Base-by-base conservation (phyloP, 2,888 invertebrate genomes). In the Lithophane leautieri region DNA sequence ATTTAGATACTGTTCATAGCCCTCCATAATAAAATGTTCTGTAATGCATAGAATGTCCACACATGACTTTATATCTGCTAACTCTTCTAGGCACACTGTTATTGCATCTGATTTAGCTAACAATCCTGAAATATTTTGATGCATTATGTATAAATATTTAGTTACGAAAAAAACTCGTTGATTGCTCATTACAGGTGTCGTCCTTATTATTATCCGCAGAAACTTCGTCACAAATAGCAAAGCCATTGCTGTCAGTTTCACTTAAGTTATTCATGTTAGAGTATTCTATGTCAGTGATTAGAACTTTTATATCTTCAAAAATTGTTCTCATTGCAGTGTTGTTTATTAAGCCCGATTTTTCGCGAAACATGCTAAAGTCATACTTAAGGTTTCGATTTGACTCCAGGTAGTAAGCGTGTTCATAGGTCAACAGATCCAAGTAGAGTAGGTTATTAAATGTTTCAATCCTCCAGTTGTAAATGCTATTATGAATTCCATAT, bases 1-100 rank as follows among this genome's bases (percentile, higher is more conserved):
- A 8, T n/a, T 44, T n/a, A 70, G 19, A 34, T 34, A 50, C 6
- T 12, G 19, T 61, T 70, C 25, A 63, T 50, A 60, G 6, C 71
- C 71, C 1, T 28, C 34, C 71, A 63, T 76, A 11, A 71, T 62
- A 40, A 76, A 76, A 68, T 76, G 34, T 22, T 34, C 34, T 22
- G 60, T 60, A 19, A 60, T 60, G 34, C 60, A 60, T 19, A 60
- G 28, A 62, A 67, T n/a, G 19, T 71, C 68, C 16, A 76, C 56
- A 62, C 16, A 2, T 44, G 22, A 22, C 2, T 52, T 25, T 25
- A 34, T 62, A n/a, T 66, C 67, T 47, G 7, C 2, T 28, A 71
- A n/a, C 42, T 76, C 67, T 19, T 76, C 54, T 42, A 71, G 16
- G 11, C 70, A 62, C 2, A 76, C 66, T 34, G 61, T 16, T 11